Evolutionary conservation across 2,113 vertebrate species (phyloP).

Genomic region (Perca flavescens): DNA sequence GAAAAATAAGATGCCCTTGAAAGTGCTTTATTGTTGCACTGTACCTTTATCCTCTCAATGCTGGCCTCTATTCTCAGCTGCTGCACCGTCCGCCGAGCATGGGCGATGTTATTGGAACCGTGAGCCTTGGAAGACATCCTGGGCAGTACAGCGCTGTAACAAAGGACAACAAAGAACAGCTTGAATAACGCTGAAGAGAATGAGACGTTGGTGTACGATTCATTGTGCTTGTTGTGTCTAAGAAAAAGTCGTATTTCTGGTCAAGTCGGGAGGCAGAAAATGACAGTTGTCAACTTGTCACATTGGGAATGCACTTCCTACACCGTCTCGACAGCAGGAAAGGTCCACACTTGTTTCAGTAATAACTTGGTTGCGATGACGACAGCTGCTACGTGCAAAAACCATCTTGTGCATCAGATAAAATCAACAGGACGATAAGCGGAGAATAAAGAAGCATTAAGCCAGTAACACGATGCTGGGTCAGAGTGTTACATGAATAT

Average conservation of each 20-base stretch:
- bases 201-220: background rate
- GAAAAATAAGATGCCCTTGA: background rate
- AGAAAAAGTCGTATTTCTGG: background rate
- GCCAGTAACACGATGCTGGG: background rate
- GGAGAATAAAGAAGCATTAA: background rate
- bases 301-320: background rate
- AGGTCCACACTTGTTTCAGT: background rate
- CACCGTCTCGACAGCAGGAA: background rate
- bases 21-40: background rate
- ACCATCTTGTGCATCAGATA: background rate
- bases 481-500: background rate
- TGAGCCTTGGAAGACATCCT: slow-evolving; percentile 93
- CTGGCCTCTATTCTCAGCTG: slow-evolving; percentile 93
- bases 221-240: background rate
- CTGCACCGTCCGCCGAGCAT: slow-evolving; percentile 91
- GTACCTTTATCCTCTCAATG: slow-evolving; percentile 97
- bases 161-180: slow-evolving; percentile 16
- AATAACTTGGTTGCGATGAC: background rate
- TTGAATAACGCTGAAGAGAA: background rate
- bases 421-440: background rate
- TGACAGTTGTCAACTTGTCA: background rate
- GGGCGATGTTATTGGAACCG: slow-evolving; percentile 90
- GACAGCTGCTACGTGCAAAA: background rate
- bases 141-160: slow-evolving; percentile 57
- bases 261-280: background rate